A percentile compares a stretch with the other conserved stretches of the same genome.
These are phyloP conservation scores for Drosophila teissieri DNA, from an alignment of 1,140 invertebrate genomes.

Conservation along the genomic window DNA sequence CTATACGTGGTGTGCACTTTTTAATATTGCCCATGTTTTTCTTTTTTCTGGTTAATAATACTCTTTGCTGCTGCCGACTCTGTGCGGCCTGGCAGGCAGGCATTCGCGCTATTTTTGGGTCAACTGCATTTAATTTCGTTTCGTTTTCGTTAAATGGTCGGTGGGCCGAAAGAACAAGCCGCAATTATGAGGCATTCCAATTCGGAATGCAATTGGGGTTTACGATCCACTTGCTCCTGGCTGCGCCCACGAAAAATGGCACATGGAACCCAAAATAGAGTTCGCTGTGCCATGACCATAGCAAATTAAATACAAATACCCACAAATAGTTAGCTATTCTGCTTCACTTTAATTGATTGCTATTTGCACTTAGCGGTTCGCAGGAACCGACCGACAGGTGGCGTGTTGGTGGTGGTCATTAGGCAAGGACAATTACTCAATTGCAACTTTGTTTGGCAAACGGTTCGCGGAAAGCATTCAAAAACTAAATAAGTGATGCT, in stretches of 20 bases:
- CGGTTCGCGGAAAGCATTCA: neutral
- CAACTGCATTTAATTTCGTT: conserved; percentile 78
- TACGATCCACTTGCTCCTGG: conserved; percentile 38
- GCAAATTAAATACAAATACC: conserved; percentile 21
- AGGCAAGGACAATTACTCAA: conserved; percentile 12
- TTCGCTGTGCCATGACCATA: conserved; percentile 29
- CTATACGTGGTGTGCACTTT: conserved; percentile 3
- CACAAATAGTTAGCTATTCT: neutral
- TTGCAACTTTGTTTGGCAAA: neutral
- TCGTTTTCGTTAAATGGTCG: conserved; percentile 68
- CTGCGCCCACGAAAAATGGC: conserved; percentile 23
- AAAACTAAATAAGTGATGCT: neutral
- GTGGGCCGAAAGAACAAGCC: conserved; percentile 37
- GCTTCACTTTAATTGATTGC: conserved; percentile 18
- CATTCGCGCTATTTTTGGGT: conserved; percentile 69
- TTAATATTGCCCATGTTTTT: neutral
- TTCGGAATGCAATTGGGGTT: conserved; percentile 73
- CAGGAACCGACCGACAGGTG: conserved; percentile 18
- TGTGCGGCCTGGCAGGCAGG: conserved; percentile 14
- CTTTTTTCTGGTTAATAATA: conserved; percentile 20
- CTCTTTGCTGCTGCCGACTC: conserved; percentile 6
- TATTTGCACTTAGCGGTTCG: conserved; percentile 4
- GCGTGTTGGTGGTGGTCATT: conserved; percentile 20
- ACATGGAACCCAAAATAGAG: conserved; percentile 36
- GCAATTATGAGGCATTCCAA: conserved; percentile 64